Base-by-base conservation (phyloP, 2,797 vertebrate genomes). In the Lithobates pipiens region DNA sequence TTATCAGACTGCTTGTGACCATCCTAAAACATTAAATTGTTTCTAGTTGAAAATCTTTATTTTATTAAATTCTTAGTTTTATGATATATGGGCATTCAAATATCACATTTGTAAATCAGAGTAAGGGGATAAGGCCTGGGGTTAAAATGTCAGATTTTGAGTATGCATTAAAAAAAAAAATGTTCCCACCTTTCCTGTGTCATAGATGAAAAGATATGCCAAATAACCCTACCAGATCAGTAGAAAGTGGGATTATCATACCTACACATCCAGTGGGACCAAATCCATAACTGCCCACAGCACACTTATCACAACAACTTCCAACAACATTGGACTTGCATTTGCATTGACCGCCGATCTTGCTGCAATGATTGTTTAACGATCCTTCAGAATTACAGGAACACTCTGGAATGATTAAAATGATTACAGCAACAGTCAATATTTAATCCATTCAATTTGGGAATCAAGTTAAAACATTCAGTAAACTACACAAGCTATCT, bases 281-380 rank as follows among this genome's bases (percentile, higher is more conserved):
- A 0, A 98, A 95, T 77, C 94, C 92, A 0, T 95, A 98, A 0
- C 95, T 96, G 88, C 95, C 90, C 0, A 92, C 91, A 32, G 94
- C 93, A 75, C 97, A 99, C 36, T 91, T 91, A 82, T 97, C 94
- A 77, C 97, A 98, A 92, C 96, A 96, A 70, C 93, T 93, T 10
- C 96, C 96, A 39, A 94, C 89, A 0, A 98, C 95, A 0, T 94
- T 95, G 54, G 92, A 90, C 90, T 96, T 97, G 91, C 97, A 97
- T 23, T 93, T 91, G 90, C 97, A 97, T 81, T 93, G 88, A 1
- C 97, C 97, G 0, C 95, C 96, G 70, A 96, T 90, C 76, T 90
- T 94, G 89, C 92, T 94, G 85, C 97, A 98, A 83, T 23, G 91
- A 21, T 88, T 18, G 0, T 93, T 91, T 0, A 93, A 57, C 0